phyloP scores from a whole-genome alignment of 2,888 invertebrate species.

The Arrhopalites spinosus region DNA sequence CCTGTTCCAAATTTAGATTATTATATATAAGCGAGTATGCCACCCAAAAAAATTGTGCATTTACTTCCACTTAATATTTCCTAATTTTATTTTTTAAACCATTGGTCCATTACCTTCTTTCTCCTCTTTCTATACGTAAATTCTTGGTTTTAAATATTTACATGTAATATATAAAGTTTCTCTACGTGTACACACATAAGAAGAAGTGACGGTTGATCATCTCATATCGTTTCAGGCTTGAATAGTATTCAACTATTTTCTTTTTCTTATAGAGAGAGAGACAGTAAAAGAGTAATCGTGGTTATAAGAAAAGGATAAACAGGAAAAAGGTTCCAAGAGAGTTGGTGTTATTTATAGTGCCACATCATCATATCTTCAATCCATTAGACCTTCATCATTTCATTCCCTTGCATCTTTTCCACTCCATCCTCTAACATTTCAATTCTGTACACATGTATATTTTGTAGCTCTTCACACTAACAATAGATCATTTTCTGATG shows the following conservation, averaged over 20 bases:
- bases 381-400: constrained; percentile 56
- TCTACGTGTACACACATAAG: no score
- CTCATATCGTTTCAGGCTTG: no score
- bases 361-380: constrained; percentile 45
- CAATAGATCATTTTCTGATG: constrained; percentile 49
- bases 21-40: neutral
- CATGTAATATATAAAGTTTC: no score
- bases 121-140: no score
- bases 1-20: neutral
- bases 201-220: no score
- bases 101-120: no score
- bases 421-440: constrained; percentile 26
- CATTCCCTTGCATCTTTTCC: constrained; percentile 38
- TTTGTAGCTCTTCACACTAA: constrained; percentile 40
- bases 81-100: no score
- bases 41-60: neutral
- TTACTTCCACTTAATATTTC: no score
- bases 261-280: no score
- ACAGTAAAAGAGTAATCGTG: no score
- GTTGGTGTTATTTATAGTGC: constrained; percentile 51
- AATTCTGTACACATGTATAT: neutral
- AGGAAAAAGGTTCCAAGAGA: neutral
- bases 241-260: no score
- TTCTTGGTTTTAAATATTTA: no score
- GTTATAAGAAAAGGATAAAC: neutral